phyloP scores from a whole-genome alignment of 2,113 vertebrate genomes.

The Abramis brama region DNA sequence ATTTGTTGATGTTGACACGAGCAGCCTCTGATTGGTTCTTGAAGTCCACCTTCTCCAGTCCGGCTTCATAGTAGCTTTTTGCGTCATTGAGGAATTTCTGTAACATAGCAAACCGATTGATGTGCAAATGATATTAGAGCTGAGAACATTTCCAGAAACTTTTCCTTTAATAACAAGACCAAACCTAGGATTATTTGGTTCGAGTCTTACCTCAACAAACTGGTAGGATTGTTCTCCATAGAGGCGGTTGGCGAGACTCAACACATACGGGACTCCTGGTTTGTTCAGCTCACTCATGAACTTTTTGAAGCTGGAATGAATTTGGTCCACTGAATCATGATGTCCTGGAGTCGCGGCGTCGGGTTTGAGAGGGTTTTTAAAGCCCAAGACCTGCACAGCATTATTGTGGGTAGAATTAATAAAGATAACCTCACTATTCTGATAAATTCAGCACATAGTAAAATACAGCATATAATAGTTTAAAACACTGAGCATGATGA shows the following conservation, averaged over 20 bases:
- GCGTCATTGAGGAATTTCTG: conserved; percentile 70
- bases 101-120: conserved; percentile 24
- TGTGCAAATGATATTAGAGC: background rate
- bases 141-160: background rate
- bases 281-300: conserved; percentile 82
- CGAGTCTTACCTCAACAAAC: conserved; percentile 80
- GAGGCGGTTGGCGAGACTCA: conserved; percentile 85
- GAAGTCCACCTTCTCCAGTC: conserved; percentile 76
- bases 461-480: background rate
- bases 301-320: conserved; percentile 77
- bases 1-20: conserved; percentile 74
- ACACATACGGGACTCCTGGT: conserved; percentile 71
- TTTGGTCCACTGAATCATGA: conserved; percentile 55
- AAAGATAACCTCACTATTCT: background rate
- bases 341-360: background rate
- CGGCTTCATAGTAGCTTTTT: conserved; percentile 69
- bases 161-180: too few species aligned
- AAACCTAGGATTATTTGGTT: too few species aligned
- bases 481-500: too few species aligned
- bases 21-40: conserved; percentile 52
- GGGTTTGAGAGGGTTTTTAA: background rate
- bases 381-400: conserved; percentile 6
- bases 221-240: conserved; percentile 85
- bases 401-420: background rate
- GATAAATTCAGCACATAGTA: background rate